Base-by-base conservation (phyloP, 1,140 invertebrate species). In the Drosophila leontia region DNA sequence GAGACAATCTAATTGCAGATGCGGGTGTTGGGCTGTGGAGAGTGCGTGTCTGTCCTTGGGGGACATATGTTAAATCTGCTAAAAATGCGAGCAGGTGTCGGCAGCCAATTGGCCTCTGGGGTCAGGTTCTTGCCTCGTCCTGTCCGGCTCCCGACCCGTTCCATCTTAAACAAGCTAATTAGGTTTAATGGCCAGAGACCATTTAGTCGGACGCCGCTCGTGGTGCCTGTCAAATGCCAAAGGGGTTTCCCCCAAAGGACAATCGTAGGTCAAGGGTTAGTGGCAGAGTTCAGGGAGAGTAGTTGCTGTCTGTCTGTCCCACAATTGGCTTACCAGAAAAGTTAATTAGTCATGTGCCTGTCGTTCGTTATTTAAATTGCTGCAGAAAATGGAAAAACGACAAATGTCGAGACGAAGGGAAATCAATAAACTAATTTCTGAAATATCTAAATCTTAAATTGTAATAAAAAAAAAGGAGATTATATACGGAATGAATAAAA, bases 141-240 rank as follows among this genome's bases (percentile, higher is more conserved):
- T 37, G 44, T 50, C 58, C 29, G 11, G 17, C 51, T 15, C 3
- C 23, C 32, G 4, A 32, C 60, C 13, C 23, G 57, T 19, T 55
- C 45, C 44, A 70, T 72, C 85, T 80, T 80, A 80, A 78, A 75
- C 80, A 88, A 80, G 72, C 81, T 88, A 80, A 87, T 87, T 88
- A 81, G 68, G 72, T 71, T 84, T 87, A 74, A 80, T 78, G 63
- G 69, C 50, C 76, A 78, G 51, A 55, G 76, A 70, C 56, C 78
- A 75, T 82, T 59, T 60, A 41, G 67, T 42, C 37, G 58, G 58
- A 56, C 53, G 53, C 47, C 34, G 50, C 44, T n/a, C 15, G 45
- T 42, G 74, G 42, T 32, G 50, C 34, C 44, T 45, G 39, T 48
- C 47, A 78, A 70, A 51, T 56, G 45, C 65, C 65, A 63, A 82